phyloP scores from a whole-genome alignment of 2,113 vertebrate species.

The Charina bottae region DNA sequence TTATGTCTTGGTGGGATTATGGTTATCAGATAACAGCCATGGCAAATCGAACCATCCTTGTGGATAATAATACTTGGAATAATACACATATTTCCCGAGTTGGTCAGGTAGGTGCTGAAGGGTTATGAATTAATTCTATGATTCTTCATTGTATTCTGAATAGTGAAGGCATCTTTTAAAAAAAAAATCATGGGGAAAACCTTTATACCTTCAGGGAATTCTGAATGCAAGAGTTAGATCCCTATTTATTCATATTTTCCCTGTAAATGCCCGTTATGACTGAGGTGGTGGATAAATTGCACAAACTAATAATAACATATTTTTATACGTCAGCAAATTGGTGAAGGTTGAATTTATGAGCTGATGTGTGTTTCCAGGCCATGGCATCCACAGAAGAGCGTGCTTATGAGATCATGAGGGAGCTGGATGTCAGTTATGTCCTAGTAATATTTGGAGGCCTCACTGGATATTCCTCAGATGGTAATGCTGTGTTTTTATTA shows the following conservation, averaged over 20 bases:
- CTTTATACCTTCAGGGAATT: neutral
- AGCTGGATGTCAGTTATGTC: slow-evolving; percentile 97
- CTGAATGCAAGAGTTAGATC: neutral
- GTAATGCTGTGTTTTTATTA: slow-evolving; percentile 68
- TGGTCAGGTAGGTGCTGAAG: slow-evolving; percentile 83
- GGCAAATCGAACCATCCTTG: slow-evolving; percentile 97
- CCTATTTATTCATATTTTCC: neutral
- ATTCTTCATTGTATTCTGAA: neutral
- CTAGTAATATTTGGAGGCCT: slow-evolving; percentile 97
- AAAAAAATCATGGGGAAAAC: neutral
- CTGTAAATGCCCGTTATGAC: neutral
- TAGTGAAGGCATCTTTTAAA: neutral
- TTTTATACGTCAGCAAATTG: neutral
- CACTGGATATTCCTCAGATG: slow-evolving; percentile 95
- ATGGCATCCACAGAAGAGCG: slow-evolving; percentile 98
- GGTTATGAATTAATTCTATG: accelerated
- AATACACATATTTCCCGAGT: slow-evolving; percentile 98
- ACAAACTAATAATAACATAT: neutral
- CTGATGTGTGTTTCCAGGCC: slow-evolving; percentile 73
- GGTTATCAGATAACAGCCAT: slow-evolving; percentile 98
- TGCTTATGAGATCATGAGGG: slow-evolving; percentile 98
- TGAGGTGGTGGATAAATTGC: neutral
- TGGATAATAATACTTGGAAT: slow-evolving; percentile 99
- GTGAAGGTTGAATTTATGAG: neutral
- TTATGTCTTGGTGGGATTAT: slow-evolving; percentile 99